Percentiles rank a stretch among this genome's conserved stretches.
phyloP scores from a whole-genome alignment of 2,113 vertebrate species.

The Urocitellus parryii region DNA sequence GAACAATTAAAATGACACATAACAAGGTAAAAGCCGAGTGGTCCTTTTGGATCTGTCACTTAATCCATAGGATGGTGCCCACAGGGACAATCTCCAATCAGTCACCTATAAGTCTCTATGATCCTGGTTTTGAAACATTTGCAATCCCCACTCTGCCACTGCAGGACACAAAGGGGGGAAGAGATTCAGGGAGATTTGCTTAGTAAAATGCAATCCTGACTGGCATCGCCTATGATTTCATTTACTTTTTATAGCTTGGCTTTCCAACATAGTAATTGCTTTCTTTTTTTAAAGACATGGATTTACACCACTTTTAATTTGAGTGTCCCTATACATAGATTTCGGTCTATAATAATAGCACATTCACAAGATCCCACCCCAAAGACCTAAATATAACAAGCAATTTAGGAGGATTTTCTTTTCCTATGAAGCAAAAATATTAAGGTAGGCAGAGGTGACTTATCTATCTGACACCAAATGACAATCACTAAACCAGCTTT shows the following conservation, averaged over 20 bases:
- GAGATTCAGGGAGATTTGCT: constrained; percentile 81
- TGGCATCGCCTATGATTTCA: constrained; percentile 85
- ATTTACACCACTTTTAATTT: constrained; percentile 87
- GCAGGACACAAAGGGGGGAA: constrained; percentile 76
- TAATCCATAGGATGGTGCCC: too few species aligned
- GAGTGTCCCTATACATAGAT: constrained; percentile 86
- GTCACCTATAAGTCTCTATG: background rate
- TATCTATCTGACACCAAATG: constrained; percentile 62
- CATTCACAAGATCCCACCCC: constrained; percentile 79
- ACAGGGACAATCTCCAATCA: background rate
- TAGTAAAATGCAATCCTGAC: constrained; percentile 81
- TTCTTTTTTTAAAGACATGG: constrained; percentile 83
- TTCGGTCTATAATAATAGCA: constrained; percentile 85
- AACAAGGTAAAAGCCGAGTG: background rate
- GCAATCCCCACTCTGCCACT: constrained; percentile 70
- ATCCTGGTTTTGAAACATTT: constrained; percentile 57
- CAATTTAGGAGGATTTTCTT: constrained; percentile 70
- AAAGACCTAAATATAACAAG: constrained; percentile 83
- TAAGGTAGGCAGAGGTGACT: constrained; percentile 65
- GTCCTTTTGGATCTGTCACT: background rate
- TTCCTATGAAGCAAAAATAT: constrained; percentile 68
- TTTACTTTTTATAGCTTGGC: constrained; percentile 86
- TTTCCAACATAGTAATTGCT: constrained; percentile 85
- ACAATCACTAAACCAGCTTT: constrained; percentile 63
- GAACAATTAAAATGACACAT: background rate